Evolutionary conservation across 1,140 invertebrate species (phyloP).

Genomic region (Colletes gigas): DNA sequence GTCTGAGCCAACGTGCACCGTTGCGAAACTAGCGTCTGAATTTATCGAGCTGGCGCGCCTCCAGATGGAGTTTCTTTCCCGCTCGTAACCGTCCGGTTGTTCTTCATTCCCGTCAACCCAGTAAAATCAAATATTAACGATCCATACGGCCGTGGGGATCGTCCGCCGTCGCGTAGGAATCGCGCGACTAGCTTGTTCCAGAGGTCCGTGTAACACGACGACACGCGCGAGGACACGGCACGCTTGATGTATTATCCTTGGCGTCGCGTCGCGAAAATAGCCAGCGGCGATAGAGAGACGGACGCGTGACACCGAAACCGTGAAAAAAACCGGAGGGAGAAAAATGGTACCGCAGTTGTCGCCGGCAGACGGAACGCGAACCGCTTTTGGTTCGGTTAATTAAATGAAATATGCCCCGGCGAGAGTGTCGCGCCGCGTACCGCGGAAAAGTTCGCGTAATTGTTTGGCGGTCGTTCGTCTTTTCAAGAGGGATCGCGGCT

Average conservation of each 20-base stretch:
- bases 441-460: neutral
- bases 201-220: constrained; percentile 39
- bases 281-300: constrained; percentile 14
- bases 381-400: constrained; percentile 27
- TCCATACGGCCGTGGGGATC: constrained; percentile 25
- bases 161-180: neutral
- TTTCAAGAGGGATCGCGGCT: neutral
- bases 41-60: constrained; percentile 60
- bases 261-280: constrained; percentile 41
- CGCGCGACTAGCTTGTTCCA: constrained; percentile 39
- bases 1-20: constrained; percentile 13
- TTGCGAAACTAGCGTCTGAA: constrained; percentile 50
- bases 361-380: neutral
- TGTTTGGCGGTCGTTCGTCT: neutral
- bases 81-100: constrained; percentile 35
- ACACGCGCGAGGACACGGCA: constrained; percentile 17
- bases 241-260: constrained; percentile 42
- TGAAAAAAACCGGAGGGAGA: neutral
- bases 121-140: constrained; percentile 67
- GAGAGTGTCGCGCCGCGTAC: constrained; percentile 1
- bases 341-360: neutral
- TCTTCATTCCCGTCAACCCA: constrained; percentile 49
- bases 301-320: neutral
- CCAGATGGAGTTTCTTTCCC: constrained; percentile 49
- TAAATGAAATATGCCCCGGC: constrained; percentile 25